phyloP scores from a whole-genome alignment of 2,113 vertebrate species.

The Hassar affinis region DNA sequence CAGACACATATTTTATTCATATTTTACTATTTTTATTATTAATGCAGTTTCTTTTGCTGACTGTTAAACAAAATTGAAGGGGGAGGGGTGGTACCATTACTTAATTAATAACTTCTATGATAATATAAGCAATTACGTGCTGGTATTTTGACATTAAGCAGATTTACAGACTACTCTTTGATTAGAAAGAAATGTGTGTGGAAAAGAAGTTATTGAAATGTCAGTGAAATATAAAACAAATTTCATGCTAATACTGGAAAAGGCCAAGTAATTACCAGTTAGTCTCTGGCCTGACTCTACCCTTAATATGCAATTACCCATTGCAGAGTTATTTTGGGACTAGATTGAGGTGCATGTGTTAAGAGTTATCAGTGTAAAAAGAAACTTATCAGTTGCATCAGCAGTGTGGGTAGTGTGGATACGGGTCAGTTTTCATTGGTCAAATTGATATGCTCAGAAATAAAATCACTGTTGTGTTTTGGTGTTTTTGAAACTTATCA shows the following conservation, averaged over 20 bases:
- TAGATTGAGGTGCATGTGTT: background rate
- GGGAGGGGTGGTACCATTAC: background rate
- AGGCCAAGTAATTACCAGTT: background rate
- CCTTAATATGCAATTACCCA: slow-evolving; percentile 10
- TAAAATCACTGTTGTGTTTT: background rate
- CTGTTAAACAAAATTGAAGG: background rate
- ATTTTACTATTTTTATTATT: background rate
- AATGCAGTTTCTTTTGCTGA: background rate
- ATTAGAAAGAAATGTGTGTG: background rate
- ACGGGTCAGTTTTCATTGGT: slow-evolving; percentile 8
- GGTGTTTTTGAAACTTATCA: background rate
- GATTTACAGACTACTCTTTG: background rate
- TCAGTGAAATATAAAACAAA: slow-evolving; percentile 2
- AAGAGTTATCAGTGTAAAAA: background rate
- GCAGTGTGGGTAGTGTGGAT: background rate
- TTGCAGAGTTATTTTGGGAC: slow-evolving; percentile 3
- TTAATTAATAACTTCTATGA: slow-evolving; percentile 3
- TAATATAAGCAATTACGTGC: background rate
- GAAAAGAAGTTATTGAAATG: slow-evolving; percentile 11
- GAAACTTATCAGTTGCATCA: background rate
- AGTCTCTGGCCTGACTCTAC: background rate
- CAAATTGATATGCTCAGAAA: slow-evolving; percentile 13
- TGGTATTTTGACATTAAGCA: slow-evolving; percentile 12
- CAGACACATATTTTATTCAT: too few relatives aligned
- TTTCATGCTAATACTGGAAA: background rate